Evolutionary conservation across 2,113 vertebrate species (phyloP).

Genomic region (Ailuropoda melanoleuca): DNA sequence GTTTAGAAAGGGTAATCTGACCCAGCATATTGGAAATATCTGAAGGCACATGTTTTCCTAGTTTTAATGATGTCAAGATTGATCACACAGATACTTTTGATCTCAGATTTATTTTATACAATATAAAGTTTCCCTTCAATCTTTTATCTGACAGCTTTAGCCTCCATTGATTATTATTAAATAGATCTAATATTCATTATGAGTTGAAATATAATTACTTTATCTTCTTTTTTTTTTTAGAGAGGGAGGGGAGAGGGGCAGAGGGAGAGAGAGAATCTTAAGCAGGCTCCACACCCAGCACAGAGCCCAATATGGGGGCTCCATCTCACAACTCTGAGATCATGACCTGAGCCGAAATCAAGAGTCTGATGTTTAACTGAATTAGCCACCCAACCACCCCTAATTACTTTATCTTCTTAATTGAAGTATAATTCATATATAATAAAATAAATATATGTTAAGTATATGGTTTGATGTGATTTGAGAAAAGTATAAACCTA

Average conservation of each 20-base stretch:
- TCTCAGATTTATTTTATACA: not conserved
- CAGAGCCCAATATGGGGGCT: not conserved
- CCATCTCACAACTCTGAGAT: not conserved
- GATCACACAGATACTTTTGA: not conserved
- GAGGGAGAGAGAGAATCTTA: not conserved
- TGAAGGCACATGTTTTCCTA: not conserved
- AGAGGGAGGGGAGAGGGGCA: not conserved
- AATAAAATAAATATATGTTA: not conserved
- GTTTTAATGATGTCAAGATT: not conserved
- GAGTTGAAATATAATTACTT: not conserved
- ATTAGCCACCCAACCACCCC: not conserved
- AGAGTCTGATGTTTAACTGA: not conserved
- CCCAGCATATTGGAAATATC: not conserved
- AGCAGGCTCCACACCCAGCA: not conserved
- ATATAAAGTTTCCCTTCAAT: not conserved
- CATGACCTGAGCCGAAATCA: not conserved
- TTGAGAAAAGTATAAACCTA: not conserved
- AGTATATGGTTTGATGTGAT: not conserved
- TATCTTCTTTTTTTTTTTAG: not conserved
- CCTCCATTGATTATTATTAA: not conserved
- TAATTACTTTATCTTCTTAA: not conserved
- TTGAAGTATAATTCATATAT: not conserved
- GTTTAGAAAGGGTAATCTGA: not conserved
- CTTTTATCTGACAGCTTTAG: not conserved
- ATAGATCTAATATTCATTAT: not conserved